phyloP scores from a whole-genome alignment of 2,888 invertebrate species.

The Linnaemya vulpina region DNA sequence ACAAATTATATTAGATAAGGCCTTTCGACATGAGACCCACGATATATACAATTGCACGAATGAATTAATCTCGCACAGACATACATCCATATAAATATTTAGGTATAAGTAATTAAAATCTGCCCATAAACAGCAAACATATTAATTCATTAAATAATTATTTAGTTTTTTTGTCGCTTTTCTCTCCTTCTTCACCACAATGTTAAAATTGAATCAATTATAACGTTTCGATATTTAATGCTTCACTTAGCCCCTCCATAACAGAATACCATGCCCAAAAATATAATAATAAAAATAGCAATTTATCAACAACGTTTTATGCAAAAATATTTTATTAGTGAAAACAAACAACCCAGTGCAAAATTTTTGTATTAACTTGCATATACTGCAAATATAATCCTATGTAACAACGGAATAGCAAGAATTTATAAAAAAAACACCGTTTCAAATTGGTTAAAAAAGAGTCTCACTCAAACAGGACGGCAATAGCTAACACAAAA shows the following conservation, averaged over 20 bases:
- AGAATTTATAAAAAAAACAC: too few relatives aligned
- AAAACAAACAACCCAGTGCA: constrained; percentile 50
- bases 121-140: neutral
- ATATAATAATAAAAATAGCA: constrained; percentile 24
- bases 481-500: too few relatives aligned
- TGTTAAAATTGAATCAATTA: constrained; percentile 25
- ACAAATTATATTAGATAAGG: too few relatives aligned
- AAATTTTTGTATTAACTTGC: too few relatives aligned
- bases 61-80: neutral
- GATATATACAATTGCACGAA: neutral
- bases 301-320: constrained; percentile 51
- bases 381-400: too few relatives aligned
- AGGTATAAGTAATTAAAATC: constrained; percentile 10
- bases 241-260: constrained; percentile 34
- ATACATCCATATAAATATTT: neutral
- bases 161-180: neutral
- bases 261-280: constrained; percentile 35
- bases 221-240: constrained; percentile 41
- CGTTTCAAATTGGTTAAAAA: too few relatives aligned
- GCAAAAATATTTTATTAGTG: constrained; percentile 41
- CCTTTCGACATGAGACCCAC: too few relatives aligned
- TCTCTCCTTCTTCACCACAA: neutral
- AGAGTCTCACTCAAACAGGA: too few relatives aligned
- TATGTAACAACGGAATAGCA: too few relatives aligned
- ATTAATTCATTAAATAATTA: constrained; percentile 32